Percentiles rank a stretch among this genome's conserved stretches.
These are phyloP conservation scores for Porphyrio hochstetteri DNA, from an alignment of 2,113 vertebrate species.

Conservation along the genomic window DNA sequence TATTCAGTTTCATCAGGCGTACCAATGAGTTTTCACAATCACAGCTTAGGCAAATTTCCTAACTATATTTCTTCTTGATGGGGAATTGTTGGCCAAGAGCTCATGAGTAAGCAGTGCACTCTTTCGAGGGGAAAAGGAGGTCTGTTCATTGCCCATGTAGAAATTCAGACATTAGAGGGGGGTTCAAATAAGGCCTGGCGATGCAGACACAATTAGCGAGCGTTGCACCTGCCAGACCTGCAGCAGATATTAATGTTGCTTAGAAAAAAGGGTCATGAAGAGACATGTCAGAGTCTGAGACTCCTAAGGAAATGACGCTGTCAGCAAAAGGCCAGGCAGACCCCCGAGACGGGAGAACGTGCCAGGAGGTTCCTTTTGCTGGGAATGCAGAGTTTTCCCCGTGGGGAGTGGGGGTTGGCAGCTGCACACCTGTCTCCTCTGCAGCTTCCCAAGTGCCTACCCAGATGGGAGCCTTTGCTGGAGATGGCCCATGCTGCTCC, in stretches of 20 bases:
- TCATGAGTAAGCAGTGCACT: neutral
- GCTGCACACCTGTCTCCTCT: slow-evolving; percentile 54
- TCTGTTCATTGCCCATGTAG: neutral
- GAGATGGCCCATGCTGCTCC: slow-evolving; percentile 7
- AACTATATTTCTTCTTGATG: neutral
- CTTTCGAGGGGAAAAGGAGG: neutral
- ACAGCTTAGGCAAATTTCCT: neutral
- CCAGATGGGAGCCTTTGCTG: slow-evolving; percentile 31
- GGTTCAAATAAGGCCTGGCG: neutral
- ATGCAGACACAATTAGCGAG: neutral
- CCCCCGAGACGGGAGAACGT: neutral
- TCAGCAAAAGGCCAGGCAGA: slow-evolving; percentile 63
- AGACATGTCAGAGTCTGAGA: slow-evolving; percentile 47
- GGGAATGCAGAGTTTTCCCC: slow-evolving; percentile 39
- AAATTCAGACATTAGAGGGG: neutral
- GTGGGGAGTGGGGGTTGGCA: slow-evolving; percentile 33
- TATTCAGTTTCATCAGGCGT: neutral
- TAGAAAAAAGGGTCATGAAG: neutral
- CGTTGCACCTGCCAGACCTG: slow-evolving; percentile 41
- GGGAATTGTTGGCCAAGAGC: neutral
- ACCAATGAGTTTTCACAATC: neutral
- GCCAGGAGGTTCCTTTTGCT: slow-evolving; percentile 47
- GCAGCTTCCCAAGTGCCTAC: slow-evolving; percentile 38
- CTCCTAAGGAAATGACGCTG: slow-evolving; percentile 19
- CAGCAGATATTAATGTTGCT: neutral